A percentile compares a stretch with the other conserved stretches of the same genome.
Conservation (phyloP, 2,888 invertebrate species). For the Conus canariensis region DNA sequence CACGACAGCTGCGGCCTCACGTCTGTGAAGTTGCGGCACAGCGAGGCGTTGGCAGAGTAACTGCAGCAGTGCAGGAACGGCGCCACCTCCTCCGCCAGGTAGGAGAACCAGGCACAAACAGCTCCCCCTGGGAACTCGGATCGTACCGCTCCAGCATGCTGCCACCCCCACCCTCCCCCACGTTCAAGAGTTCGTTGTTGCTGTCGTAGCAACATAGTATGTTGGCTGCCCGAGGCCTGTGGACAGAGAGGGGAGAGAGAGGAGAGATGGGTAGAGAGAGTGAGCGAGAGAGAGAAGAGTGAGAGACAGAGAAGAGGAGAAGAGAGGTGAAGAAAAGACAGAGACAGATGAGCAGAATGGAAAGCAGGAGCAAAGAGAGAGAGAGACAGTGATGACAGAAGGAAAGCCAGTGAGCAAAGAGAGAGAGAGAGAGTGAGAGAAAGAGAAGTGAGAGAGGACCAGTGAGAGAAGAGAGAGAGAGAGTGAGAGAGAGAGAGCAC, state of each 20-base stretch:
- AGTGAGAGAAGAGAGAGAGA: too few species aligned
- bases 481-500: too few species aligned
- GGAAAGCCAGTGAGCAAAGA: too few species aligned
- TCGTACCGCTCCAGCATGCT: constrained; percentile 65
- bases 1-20: constrained; percentile 63
- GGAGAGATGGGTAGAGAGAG: background rate
- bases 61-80: constrained; percentile 71
- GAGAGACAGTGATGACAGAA: too few species aligned
- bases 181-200: constrained; percentile 62
- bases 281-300: background rate
- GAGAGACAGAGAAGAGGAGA: too few species aligned
- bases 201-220: constrained; percentile 67
- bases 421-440: too few species aligned
- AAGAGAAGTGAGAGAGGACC: too few species aligned
- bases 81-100: constrained; percentile 65
- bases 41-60: constrained; percentile 53
- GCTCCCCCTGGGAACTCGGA: constrained; percentile 54
- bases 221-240: constrained; percentile 55
- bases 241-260: background rate
- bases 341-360: too few species aligned
- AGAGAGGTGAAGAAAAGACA: too few species aligned
- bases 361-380: too few species aligned
- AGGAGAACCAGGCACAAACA: constrained; percentile 67
- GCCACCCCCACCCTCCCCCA: constrained; percentile 56
- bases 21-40: constrained; percentile 60